Evolutionary conservation across 2,888 invertebrate species (phyloP).

Genomic region (Nematopogon swammerdamellus): DNA sequence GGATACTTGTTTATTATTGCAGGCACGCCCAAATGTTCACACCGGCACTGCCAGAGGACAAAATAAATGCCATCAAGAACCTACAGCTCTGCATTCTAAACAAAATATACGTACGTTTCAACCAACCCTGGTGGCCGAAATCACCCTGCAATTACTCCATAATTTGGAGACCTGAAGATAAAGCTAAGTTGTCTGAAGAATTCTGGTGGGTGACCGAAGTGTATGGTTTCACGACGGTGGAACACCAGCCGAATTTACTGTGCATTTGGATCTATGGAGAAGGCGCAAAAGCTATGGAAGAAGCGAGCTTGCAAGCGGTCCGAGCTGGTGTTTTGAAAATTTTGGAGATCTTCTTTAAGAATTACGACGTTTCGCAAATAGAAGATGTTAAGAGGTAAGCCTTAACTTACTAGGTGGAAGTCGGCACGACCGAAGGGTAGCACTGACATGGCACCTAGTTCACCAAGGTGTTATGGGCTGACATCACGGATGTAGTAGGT

Average conservation of each 20-base stretch:
- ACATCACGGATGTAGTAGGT: no score
- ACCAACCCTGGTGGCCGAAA: conserved; percentile 62
- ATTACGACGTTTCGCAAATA: conserved; percentile 52
- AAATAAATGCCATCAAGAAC: conserved; percentile 55
- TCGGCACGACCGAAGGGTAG: no score
- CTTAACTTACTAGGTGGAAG: no score
- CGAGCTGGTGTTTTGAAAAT: conserved; percentile 49
- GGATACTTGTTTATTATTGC: conserved; percentile 14
- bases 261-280: conserved; percentile 65
- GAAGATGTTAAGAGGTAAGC: conserved; percentile 48
- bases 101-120: conserved; percentile 69
- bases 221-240: conserved; percentile 58
- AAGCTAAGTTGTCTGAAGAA: conserved; percentile 33
- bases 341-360: conserved; percentile 48
- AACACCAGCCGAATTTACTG: conserved; percentile 57
- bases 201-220: conserved; percentile 61
- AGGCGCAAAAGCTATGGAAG: conserved; percentile 61
- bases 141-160: conserved; percentile 44
- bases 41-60: conserved; percentile 53
- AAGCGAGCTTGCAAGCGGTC: conserved; percentile 46
- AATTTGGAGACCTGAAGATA: conserved; percentile 55
- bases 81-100: conserved; percentile 64
- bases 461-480: no score
- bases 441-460: no score
- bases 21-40: conserved; percentile 53